These are phyloP conservation scores for Trichopria drosophilae DNA, from an alignment of 2,888 invertebrate species.

Conservation along the genomic window DNA sequence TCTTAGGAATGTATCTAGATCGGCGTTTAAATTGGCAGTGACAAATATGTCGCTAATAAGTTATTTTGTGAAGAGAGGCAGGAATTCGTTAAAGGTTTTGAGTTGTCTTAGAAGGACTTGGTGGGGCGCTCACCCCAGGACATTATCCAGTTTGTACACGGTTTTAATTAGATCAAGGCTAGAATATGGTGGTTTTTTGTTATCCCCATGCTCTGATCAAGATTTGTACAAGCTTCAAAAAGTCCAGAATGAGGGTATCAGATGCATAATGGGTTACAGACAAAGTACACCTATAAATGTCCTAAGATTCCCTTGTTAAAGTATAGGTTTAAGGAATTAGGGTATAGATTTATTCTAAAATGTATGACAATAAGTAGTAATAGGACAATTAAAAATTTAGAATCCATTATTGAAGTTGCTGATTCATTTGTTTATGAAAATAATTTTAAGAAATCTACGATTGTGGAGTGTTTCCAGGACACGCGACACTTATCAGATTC, in stretches of 20 bases:
- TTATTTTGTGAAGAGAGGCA: slow-evolving; percentile 7
- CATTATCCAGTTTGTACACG: too few species aligned
- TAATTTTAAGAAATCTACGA: too few species aligned
- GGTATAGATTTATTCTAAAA: too few species aligned
- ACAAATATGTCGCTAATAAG: too few species aligned
- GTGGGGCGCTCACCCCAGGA: slow-evolving; percentile 25
- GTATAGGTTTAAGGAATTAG: slow-evolving; percentile 18
- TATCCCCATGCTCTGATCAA: too few species aligned
- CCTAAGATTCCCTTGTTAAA: slow-evolving; percentile 13
- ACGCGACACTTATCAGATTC: too few species aligned
- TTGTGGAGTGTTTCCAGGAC: too few species aligned
- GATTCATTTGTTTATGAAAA: too few species aligned
- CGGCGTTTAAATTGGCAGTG: slow-evolving; percentile 19
- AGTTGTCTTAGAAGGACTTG: slow-evolving; percentile 25
- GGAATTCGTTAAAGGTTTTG: slow-evolving; percentile 12
- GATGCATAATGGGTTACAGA: slow-evolving; percentile 25
- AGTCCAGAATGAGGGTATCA: slow-evolving; percentile 24
- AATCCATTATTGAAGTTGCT: too few species aligned
- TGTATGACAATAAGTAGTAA: too few species aligned
- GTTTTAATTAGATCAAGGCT: slow-evolving; percentile 13
- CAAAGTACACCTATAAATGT: slow-evolving; percentile 18
- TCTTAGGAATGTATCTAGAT: slow-evolving; percentile 22
- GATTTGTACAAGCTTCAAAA: slow-evolving; percentile 17
- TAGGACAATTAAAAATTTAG: too few species aligned
- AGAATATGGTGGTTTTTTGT: slow-evolving; percentile 26